Base-by-base conservation (phyloP, 2,113 vertebrate species). In the Halcyon malimbica region DNA sequence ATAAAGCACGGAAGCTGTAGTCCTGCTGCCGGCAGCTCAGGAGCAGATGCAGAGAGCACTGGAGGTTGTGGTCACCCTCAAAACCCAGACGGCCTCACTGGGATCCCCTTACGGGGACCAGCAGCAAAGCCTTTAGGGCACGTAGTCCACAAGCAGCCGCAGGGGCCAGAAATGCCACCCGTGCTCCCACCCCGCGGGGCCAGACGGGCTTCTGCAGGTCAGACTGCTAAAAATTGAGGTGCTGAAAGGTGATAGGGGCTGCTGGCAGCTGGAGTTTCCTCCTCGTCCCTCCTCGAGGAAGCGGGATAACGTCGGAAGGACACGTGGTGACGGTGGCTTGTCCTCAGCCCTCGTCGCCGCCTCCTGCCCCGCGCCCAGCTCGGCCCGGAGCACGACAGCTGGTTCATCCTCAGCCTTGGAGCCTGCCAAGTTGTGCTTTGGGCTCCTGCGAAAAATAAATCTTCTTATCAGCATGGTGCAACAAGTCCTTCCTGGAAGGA, bases 321-420 rank as follows among this genome's bases (percentile, higher is more conserved):
- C 56, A 20, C 0, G 1, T 5, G 13, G 56, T 0, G 4, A 65
- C 2, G 2, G 50, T 2, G 19, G 35, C 50, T 87, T 0, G 0
- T 56, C 70, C 63, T 59, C 23, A 2, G 70, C 35, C 64, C n/a
- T 60, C 1, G 0, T 51, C 0, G 1, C 24, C 13, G 1, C 29
- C 51, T 62, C 74, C 51, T 54, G 28, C 64, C 68, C 63, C 6
- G 53, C 1, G 0, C 35, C 62, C 84, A 42, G 54, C 93, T 39
- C 57, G 0, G 0, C 82, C 37, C 1, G 0, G 68, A 89, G 91
- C 69, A 11, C 0, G 0, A 5, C 64, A 37, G 25, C 1, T 0
- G 1, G 10, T 8, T 59, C 64, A 56, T 56, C 87, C 69, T 63
- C 73, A 63, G 16, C 87, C 25, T 73, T 29, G 10, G 35, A 31